A percentile compares a stretch with the other conserved stretches of the same genome.
Evolutionary conservation across 2,113 vertebrate genomes (phyloP).

Genomic region (Lathamus discolor): DNA sequence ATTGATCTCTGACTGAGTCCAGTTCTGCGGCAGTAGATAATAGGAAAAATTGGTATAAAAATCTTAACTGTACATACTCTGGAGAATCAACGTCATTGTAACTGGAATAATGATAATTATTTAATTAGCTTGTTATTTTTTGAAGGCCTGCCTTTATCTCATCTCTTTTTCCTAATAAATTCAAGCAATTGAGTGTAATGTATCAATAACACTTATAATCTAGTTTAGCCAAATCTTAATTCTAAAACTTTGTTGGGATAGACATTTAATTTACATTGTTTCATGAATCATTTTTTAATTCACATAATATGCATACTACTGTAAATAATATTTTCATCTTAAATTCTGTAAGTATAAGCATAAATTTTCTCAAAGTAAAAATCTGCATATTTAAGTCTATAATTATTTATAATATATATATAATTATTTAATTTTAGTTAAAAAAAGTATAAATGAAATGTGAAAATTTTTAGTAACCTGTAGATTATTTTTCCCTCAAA

Average conservation of each 20-base stretch:
- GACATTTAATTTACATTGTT: neutral
- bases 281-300: neutral
- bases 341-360: neutral
- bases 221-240: neutral
- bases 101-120: neutral
- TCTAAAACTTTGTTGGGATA: neutral
- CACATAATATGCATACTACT: neutral
- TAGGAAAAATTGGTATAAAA: rapidly evolving
- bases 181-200: neutral
- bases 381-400: neutral
- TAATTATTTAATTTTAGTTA: too few species aligned
- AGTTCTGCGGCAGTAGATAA: neutral
- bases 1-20: too few species aligned
- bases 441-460: neutral
- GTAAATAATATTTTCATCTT: neutral
- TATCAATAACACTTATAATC: too few species aligned
- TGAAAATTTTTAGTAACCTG: neutral
- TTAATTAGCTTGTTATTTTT: neutral
- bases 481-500: rapidly evolving
- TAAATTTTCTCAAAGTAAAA: neutral
- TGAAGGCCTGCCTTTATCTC: neutral
- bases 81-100: neutral
- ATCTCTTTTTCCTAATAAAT: neutral
- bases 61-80: neutral
- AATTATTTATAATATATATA: too few species aligned